Evolutionary conservation across 1,140 invertebrate genomes (phyloP).

Genomic region (Drosophila subpulchrella): DNA sequence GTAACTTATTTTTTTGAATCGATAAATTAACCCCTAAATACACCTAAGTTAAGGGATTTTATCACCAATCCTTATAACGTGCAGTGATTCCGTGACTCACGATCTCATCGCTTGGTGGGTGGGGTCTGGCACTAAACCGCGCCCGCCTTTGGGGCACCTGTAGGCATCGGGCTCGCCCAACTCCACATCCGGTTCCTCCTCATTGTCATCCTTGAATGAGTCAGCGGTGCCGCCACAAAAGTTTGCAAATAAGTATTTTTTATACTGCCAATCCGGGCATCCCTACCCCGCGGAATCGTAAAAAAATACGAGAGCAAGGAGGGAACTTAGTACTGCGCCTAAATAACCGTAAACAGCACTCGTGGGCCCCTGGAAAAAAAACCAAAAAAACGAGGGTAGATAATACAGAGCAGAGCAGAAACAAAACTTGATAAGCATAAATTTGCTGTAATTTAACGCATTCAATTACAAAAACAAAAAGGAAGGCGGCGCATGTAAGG

Average conservation of each 20-base stretch:
- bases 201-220: slow-evolving; percentile 63
- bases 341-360: slow-evolving; percentile 82
- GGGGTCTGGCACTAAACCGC: slow-evolving; percentile 8
- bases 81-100: slow-evolving; percentile 35
- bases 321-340: slow-evolving; percentile 76
- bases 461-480: slow-evolving; percentile 74
- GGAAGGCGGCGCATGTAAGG: slow-evolving; percentile 17
- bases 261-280: slow-evolving; percentile 62
- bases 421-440: slow-evolving; percentile 81
- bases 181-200: slow-evolving; percentile 31
- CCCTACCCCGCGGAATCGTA: slow-evolving; percentile 32
- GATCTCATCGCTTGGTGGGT: slow-evolving; percentile 27
- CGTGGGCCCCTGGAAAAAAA: slow-evolving; percentile 47
- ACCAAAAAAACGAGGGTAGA: slow-evolving; percentile 20
- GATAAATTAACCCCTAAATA: too few relatives aligned
- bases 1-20: too few relatives aligned
- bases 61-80: not conserved
- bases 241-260: slow-evolving; percentile 82
- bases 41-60: too few relatives aligned
- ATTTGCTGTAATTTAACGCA: slow-evolving; percentile 81
- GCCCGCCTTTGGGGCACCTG: slow-evolving; percentile 52
- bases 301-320: slow-evolving; percentile 39
- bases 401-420: slow-evolving; percentile 23
- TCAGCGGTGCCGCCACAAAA: slow-evolving; percentile 75
- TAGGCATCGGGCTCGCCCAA: slow-evolving; percentile 31